Percentiles rank a stretch among this genome's conserved stretches.
phyloP scores from a whole-genome alignment of 2,888 invertebrate genomes.

The Epinotia ramella region DNA sequence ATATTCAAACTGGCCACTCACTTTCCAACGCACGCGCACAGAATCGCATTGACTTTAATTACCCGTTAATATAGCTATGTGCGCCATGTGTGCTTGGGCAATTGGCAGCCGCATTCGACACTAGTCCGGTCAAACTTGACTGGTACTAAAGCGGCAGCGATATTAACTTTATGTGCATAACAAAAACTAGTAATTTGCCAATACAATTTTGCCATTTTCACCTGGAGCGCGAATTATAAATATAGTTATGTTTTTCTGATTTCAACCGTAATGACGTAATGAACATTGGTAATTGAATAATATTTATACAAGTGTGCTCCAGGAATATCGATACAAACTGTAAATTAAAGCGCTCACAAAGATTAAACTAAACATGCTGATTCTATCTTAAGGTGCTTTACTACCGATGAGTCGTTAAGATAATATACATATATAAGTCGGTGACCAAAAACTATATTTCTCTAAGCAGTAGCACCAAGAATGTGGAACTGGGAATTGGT shows the following conservation, averaged over 20 bases:
- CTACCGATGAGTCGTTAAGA: not conserved
- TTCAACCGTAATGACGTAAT: no score
- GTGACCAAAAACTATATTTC: not conserved
- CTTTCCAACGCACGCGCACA: constrained; percentile 72
- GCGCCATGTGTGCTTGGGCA: constrained; percentile 44
- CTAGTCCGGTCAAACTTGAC: not conserved
- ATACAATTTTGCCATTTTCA: not conserved
- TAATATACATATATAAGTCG: no score
- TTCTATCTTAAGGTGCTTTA: not conserved
- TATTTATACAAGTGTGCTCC: no score
- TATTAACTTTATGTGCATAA: not conserved
- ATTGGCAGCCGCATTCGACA: constrained; percentile 15
- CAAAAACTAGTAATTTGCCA: not conserved
- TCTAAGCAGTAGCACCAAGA: not conserved
- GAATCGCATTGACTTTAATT: constrained; percentile 71
- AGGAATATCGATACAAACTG: no score
- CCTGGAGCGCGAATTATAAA: not conserved
- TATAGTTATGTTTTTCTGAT: not conserved
- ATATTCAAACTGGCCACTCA: constrained; percentile 75
- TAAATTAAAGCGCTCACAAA: no score
- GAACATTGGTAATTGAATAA: no score
- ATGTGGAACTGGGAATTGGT: not conserved
- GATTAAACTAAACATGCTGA: not conserved
- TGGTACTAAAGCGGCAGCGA: not conserved
- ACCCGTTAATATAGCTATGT: constrained; percentile 49